Percentiles rank a stretch among this genome's conserved stretches.
These are phyloP conservation scores for Branchellion lobata DNA, from an alignment of 2,888 invertebrate species.

Conservation along the genomic window DNA sequence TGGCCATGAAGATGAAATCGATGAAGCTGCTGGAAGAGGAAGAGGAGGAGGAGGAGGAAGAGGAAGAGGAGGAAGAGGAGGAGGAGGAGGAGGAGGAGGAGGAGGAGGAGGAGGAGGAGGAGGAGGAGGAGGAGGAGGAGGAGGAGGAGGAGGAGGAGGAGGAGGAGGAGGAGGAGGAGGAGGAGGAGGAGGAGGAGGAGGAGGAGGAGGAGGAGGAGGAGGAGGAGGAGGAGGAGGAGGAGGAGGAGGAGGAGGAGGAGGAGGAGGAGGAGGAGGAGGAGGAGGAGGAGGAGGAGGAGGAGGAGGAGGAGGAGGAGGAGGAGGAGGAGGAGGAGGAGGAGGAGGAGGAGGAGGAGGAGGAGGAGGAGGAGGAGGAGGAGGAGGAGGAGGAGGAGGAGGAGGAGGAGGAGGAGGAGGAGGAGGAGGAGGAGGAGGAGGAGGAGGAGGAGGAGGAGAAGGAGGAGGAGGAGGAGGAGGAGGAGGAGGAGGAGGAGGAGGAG, in stretches of 20 bases:
- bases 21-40: background rate
- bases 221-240: background rate
- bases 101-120: background rate
- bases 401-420: too few species aligned
- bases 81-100: background rate
- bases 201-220: conserved; percentile 17
- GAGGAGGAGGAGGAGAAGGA: background rate
- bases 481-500: background rate
- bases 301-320: too few species aligned
- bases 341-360: too few species aligned
- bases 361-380: background rate
- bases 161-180: background rate
- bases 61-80: background rate
- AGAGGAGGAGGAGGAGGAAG: background rate
- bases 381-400: too few species aligned
- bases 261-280: too few species aligned
- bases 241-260: too few species aligned
- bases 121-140: background rate
- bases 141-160: background rate
- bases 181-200: conserved; percentile 19
- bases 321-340: too few species aligned
- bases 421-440: too few species aligned
- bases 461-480: background rate
- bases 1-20: background rate
- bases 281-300: too few species aligned